phyloP scores from a whole-genome alignment of 2,797 vertebrate species.

The Spheniscus humboldti region DNA sequence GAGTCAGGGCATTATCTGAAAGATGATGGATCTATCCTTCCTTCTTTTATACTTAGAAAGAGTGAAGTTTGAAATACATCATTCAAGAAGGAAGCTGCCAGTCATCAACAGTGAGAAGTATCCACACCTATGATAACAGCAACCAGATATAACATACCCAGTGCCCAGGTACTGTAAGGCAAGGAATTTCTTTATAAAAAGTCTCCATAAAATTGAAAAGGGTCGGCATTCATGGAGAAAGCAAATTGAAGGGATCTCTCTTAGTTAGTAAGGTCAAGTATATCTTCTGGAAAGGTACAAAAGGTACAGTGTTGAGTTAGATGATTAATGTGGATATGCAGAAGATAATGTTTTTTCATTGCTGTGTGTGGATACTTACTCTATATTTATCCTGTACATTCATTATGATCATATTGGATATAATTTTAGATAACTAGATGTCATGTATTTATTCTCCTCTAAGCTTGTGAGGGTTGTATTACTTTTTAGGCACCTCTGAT shows the following conservation, averaged over 20 bases:
- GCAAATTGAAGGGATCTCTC: neutral
- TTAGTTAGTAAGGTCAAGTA: neutral
- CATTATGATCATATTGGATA: neutral
- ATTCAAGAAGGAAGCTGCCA: neutral
- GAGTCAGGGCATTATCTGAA: neutral
- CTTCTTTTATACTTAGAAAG: neutral
- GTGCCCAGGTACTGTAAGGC: neutral
- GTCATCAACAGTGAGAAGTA: neutral
- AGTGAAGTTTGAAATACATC: neutral
- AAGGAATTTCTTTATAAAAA: neutral
- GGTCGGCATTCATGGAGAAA: neutral
- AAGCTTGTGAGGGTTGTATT: neutral
- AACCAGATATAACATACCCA: neutral
- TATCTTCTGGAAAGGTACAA: neutral
- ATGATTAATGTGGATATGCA: neutral
- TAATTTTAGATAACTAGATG: neutral
- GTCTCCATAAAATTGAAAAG: neutral
- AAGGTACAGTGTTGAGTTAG: neutral
- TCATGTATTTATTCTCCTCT: neutral
- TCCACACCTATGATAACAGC: neutral
- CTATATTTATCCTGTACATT: neutral
- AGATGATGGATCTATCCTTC: neutral
- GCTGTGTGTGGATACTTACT: neutral
- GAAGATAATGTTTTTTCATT: neutral
- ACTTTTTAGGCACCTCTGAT: neutral